These are phyloP conservation scores for Mellilla xanthometata DNA, from an alignment of 2,888 invertebrate genomes.

Conservation along the genomic window DNA sequence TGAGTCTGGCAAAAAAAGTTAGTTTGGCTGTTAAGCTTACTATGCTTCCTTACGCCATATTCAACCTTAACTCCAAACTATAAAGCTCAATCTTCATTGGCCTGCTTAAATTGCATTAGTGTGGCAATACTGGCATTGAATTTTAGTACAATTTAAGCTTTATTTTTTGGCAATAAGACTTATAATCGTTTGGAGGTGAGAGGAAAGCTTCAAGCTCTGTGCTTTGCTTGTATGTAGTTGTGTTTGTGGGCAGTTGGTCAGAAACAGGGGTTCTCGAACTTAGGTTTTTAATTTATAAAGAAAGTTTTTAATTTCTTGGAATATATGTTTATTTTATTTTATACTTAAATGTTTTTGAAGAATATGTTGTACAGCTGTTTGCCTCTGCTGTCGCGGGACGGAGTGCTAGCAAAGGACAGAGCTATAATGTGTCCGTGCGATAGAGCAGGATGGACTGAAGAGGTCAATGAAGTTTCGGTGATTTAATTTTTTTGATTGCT, in stretches of 20 bases:
- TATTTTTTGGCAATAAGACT: slow-evolving; percentile 17
- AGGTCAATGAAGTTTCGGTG: no score
- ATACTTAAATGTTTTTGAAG: no score
- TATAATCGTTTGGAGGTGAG: slow-evolving; percentile 21
- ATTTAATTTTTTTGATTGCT: no score
- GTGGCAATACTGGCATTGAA: slow-evolving; percentile 43
- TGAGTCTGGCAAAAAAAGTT: slow-evolving; percentile 70
- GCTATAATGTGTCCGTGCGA: no score
- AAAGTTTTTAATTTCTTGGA: no score
- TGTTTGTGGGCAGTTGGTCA: slow-evolving; percentile 73
- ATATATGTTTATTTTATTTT: no score
- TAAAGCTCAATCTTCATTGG: slow-evolving; percentile 32
- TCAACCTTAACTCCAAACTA: rapidly evolving
- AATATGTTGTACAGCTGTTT: no score
- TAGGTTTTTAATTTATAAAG: slow-evolving; percentile 20
- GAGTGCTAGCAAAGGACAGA: no score
- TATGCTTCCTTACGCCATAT: slow-evolving; percentile 18
- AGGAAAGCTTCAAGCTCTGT: slow-evolving; percentile 53
- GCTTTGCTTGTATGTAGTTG: slow-evolving; percentile 59
- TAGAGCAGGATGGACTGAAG: no score
- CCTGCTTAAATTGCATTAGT: slow-evolving; percentile 51
- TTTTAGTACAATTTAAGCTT: slow-evolving; percentile 30
- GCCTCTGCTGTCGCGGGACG: no score
- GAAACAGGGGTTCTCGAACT: slow-evolving; percentile 58
- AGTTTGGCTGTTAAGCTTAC: slow-evolving; percentile 47